Evolutionary conservation across 2,888 invertebrate genomes (phyloP), one percentile per base, ranked within the genome.

Genomic region (Terebella lapidaria): DNA sequence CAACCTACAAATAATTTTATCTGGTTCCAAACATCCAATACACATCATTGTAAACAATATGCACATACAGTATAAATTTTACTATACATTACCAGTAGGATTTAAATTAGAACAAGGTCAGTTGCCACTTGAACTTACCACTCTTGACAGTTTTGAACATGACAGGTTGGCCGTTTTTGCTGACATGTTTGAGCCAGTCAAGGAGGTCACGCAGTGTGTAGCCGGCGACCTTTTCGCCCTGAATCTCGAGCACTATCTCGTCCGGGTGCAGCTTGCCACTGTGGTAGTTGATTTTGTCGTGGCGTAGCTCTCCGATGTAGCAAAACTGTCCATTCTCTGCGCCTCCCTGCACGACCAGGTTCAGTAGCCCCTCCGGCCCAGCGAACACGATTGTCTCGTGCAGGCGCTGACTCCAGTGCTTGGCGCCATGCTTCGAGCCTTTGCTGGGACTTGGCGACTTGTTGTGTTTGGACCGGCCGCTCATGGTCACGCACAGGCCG

Each of bases 181-280:
- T 81, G 72, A 84, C 84, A 72, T 84, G 83, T 67, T 83, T 81
- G 55, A 85, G 71, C 81, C 83, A 83, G 46, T 83, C 81, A 58
- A 80, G 79, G 22, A 84, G 82, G 76, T 85, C 85, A 61, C 82
- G 73, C 68, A 83, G 80, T 1, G 85, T 85, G 71, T 83, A 85
- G 49, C 85, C 85, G 57, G 84, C 83, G 62, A 85, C 83, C 75
- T 84, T 83, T 71, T 83, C 83, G 42, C 83, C 84, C 72, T 85
- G 84, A 54, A 85, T 79, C 72, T 85, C 84, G 60, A 85, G 68
- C 29, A 85, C 70, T 58, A 84, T 75, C 67, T 83, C 83, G 24
- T 79, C 81, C 4, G 66, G 47, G 54, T 71, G 72, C 27, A 80
- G 67, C 27, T 72, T 74, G 3, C 75, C 79, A 58, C 72, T 74